Base-by-base conservation (phyloP, 1,140 invertebrate genomes). In the Zeugodacus cucurbitae region DNA sequence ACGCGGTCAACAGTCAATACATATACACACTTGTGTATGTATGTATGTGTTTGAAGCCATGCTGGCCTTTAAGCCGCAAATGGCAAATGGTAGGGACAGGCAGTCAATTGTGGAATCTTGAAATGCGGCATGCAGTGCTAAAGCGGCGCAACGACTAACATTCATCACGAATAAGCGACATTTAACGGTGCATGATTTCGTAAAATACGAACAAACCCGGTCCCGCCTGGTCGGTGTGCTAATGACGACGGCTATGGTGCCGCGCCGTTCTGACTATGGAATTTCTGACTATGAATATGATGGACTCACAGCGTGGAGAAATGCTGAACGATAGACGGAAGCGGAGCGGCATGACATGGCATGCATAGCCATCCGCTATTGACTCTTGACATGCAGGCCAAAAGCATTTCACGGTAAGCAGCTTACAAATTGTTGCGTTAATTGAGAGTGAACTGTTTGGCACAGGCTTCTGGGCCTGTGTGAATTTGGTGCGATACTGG, bases 401-500 rank as follows among this genome's bases (percentile, higher is more conserved):
- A 26, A 44, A 54, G 74, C 37, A 82, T 82, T 82, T 82, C 74
- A 82, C 44, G 74, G 74, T 82, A 82, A 82, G 74, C 74, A 82
- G 74, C 74, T 82, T 82, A 82, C 74, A 82, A 82, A 48, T 82
- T 82, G 74, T 48, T 82, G 44, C 74, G 74, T 82, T 82, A 82
- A 82, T 48, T 82, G 74, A 82, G 74, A 82, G 74, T 44, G n/a
- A 48, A 82, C 74, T 22, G n/a, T 54, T 54, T 54, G 48, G 48
- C 48, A 54, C 48, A 54, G 48, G 5, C 17, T 11, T 54, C 14
- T 17, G 48, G 2, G 17, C 0, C 2, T 3, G 48, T 3, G 14
- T 5, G 14, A 17, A 0, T 54, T 54, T 54, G 48, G 48, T 4
- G 48, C 48, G 1, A 4, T 54, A 4, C 0, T 54, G 48, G 48